Conservation (phyloP, 2,888 invertebrate species). For the Shargacucullia verbasci region DNA sequence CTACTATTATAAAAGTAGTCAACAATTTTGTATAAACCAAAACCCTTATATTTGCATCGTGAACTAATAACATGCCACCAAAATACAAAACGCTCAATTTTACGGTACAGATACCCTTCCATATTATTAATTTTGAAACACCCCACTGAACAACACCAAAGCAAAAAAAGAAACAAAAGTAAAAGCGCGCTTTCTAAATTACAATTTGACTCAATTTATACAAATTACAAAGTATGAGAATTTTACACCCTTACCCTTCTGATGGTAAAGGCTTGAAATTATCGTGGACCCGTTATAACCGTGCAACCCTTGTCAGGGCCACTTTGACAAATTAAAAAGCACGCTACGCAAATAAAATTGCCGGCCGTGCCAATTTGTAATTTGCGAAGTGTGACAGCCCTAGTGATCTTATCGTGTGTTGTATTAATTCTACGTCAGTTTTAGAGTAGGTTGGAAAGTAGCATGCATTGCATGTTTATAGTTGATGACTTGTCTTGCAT, state of each 20-base stretch:
- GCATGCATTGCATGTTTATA: slow-evolving; percentile 10
- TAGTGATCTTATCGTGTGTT: slow-evolving; percentile 61
- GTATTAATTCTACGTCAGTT: slow-evolving; percentile 52
- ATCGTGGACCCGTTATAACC: slow-evolving; percentile 56
- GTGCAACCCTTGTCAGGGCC: slow-evolving; percentile 60
- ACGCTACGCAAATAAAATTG: slow-evolving; percentile 62
- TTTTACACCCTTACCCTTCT: slow-evolving; percentile 64
- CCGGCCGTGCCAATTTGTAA: slow-evolving; percentile 63
- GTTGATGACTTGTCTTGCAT: neutral
- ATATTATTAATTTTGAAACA: slow-evolving; percentile 44
- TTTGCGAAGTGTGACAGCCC: slow-evolving; percentile 55
- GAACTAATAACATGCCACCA: slow-evolving; percentile 28
- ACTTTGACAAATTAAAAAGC: slow-evolving; percentile 72
- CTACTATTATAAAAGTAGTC: no score
- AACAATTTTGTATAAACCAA: neutral
- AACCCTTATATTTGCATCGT: slow-evolving; percentile 2
- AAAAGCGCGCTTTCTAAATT: slow-evolving; percentile 59
- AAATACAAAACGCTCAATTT: slow-evolving; percentile 41
- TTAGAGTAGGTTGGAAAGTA: slow-evolving; percentile 20
- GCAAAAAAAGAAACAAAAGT: slow-evolving; percentile 21
- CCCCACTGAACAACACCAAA: slow-evolving; percentile 33
- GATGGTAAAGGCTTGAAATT: slow-evolving; percentile 60
- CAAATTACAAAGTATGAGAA: slow-evolving; percentile 66
- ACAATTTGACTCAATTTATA: slow-evolving; percentile 70
- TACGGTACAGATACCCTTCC: slow-evolving; percentile 38